phyloP scores from a whole-genome alignment of 1,140 invertebrate species.

The Ceratitis capitata region DNA sequence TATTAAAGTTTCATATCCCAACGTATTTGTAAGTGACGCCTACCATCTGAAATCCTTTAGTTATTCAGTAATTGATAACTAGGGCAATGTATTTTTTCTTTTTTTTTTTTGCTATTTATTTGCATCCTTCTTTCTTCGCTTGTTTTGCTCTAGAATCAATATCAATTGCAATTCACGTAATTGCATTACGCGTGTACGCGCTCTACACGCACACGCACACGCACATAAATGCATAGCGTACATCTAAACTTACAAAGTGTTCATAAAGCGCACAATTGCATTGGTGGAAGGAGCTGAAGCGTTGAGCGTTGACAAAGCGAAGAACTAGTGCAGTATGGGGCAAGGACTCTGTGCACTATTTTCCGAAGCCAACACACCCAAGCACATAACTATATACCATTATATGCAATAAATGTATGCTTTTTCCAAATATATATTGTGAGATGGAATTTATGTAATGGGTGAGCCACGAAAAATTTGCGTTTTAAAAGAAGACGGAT shows the following conservation, averaged over 20 bases:
- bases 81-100: neutral
- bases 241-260: neutral
- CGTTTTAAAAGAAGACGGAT: too few relatives aligned
- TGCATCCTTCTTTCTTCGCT: neutral
- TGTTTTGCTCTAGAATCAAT: neutral
- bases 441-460: too few relatives aligned
- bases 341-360: neutral
- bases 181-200: slow-evolving; percentile 11
- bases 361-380: too few relatives aligned
- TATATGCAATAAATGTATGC: too few relatives aligned
- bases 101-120: neutral
- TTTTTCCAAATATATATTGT: neutral
- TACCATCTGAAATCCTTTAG: too few relatives aligned
- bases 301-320: too few relatives aligned
- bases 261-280: neutral
- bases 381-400: too few relatives aligned
- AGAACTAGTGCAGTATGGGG: neutral
- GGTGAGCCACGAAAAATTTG: too few relatives aligned
- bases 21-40: too few relatives aligned
- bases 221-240: neutral
- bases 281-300: neutral
- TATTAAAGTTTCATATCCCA: too few relatives aligned
- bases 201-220: neutral
- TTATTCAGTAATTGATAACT: neutral
- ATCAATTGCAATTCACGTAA: slow-evolving; percentile 38